A percentile compares a stretch with the other conserved stretches of the same genome.
Conservation (phyloP, 2,113 vertebrate genomes). For the Eurystomus gularis region DNA sequence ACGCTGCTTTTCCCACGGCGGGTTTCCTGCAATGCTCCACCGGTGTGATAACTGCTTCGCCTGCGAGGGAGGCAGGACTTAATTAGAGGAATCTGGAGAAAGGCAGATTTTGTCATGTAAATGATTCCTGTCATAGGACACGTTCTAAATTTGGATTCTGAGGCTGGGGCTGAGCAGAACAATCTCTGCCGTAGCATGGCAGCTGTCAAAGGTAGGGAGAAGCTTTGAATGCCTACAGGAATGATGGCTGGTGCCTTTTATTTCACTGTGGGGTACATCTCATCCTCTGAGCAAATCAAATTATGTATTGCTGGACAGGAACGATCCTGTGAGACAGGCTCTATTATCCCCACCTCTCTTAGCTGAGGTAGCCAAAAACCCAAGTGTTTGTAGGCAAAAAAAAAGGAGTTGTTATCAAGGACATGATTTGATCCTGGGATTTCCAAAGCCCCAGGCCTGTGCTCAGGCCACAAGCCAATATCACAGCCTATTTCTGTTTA, state of each 20-base stretch:
- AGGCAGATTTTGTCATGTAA: constrained; percentile 70
- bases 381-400: not conserved
- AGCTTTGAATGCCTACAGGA: constrained; percentile 45
- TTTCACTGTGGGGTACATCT: constrained; percentile 21
- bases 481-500: constrained; percentile 30
- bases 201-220: constrained; percentile 66
- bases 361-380: constrained; percentile 7
- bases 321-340: not conserved
- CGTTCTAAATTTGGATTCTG: constrained; percentile 57
- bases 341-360: constrained; percentile 8
- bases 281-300: constrained; percentile 15
- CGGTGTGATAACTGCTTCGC: not conserved
- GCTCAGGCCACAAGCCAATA: not conserved
- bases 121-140: constrained; percentile 64
- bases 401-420: constrained; percentile 7
- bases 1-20: not conserved
- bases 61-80: constrained; percentile 56
- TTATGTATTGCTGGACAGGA: constrained; percentile 26
- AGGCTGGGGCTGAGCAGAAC: constrained; percentile 60
- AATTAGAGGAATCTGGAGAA: constrained; percentile 59
- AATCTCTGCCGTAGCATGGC: constrained; percentile 26
- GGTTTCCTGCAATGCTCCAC: not conserved
- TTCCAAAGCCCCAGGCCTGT: constrained; percentile 30
- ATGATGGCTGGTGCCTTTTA: constrained; percentile 48
- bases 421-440: constrained; percentile 22